phyloP scores from a whole-genome alignment of 2,888 invertebrate genomes.

The Octonoba sinensis region DNA sequence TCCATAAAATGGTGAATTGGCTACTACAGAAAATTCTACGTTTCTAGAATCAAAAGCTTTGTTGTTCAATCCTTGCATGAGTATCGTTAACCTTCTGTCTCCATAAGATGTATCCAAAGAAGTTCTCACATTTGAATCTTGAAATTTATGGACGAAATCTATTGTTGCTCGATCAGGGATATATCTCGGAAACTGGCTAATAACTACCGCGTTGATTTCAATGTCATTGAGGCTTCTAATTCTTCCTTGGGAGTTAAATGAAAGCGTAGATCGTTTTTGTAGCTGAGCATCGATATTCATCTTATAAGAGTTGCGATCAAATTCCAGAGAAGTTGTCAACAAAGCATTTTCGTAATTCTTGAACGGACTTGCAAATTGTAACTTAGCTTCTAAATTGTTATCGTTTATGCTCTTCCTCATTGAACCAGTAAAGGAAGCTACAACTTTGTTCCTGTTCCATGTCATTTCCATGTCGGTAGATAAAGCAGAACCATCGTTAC shows the following conservation, averaged over 20 bases:
- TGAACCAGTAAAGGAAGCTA: conserved; percentile 13
- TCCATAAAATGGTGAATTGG: conserved; percentile 45
- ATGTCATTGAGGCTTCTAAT: conserved; percentile 32
- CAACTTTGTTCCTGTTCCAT: conserved; percentile 52
- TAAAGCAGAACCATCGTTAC: conserved; percentile 32
- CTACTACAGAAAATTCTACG: conserved; percentile 28
- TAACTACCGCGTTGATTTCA: conserved; percentile 49
- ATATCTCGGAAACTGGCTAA: conserved; percentile 33
- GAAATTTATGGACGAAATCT: conserved; percentile 52
- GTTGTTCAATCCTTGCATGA: conserved; percentile 32
- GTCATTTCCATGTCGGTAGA: conserved; percentile 43
- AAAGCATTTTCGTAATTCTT: conserved; percentile 42
- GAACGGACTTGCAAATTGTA: conserved; percentile 51
- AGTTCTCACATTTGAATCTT: conserved; percentile 38
- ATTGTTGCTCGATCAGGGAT: conserved; percentile 35
- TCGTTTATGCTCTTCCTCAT: conserved; percentile 18
- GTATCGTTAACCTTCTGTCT: conserved; percentile 31
- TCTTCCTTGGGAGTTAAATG: conserved; percentile 58
- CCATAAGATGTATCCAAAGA: conserved; percentile 34
- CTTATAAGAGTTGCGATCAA: conserved; percentile 38
- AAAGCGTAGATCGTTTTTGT: conserved; percentile 26
- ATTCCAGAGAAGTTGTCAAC: conserved; percentile 33
- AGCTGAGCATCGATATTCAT: conserved; percentile 43
- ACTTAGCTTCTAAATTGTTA: conserved; percentile 54
- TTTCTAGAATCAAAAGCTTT: conserved; percentile 17